Evolutionary conservation across 2,888 invertebrate species (phyloP).

Genomic region (Lasioglossum morio): DNA sequence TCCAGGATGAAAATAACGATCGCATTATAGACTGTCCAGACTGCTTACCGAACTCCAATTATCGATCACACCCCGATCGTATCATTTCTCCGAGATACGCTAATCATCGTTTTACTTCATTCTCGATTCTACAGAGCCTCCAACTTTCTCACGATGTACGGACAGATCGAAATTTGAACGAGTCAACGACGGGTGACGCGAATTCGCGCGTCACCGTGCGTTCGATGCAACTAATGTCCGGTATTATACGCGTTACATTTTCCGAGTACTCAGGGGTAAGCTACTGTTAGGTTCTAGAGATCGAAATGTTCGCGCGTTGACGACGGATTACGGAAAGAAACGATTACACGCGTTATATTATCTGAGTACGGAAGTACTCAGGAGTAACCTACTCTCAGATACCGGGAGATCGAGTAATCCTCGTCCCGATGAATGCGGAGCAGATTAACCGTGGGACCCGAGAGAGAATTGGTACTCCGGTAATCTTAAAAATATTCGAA

Average conservation of each 20-base stretch:
- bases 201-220: too few relatives aligned
- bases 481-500: slow-evolving; percentile 12
- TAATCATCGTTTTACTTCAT: neutral
- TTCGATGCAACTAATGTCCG: too few relatives aligned
- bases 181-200: too few relatives aligned
- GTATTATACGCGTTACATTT: too few relatives aligned
- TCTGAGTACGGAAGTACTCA: neutral
- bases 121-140: neutral
- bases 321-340: too few relatives aligned
- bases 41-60: slow-evolving; percentile 31
- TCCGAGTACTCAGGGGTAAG: too few relatives aligned
- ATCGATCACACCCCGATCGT: neutral
- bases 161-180: neutral
- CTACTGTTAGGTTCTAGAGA: too few relatives aligned
- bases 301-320: too few relatives aligned
- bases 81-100: neutral
- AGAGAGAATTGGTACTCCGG: neutral
- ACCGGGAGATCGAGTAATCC: neutral
- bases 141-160: neutral
- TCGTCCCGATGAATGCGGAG: neutral
- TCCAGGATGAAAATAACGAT: slow-evolving; percentile 67
- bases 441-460: neutral
- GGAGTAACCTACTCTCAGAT: neutral
- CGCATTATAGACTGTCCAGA: slow-evolving; percentile 54
- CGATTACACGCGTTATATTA: neutral